Conservation (phyloP, 2,888 invertebrate species). For the Latrodectus hesperus region DNA sequence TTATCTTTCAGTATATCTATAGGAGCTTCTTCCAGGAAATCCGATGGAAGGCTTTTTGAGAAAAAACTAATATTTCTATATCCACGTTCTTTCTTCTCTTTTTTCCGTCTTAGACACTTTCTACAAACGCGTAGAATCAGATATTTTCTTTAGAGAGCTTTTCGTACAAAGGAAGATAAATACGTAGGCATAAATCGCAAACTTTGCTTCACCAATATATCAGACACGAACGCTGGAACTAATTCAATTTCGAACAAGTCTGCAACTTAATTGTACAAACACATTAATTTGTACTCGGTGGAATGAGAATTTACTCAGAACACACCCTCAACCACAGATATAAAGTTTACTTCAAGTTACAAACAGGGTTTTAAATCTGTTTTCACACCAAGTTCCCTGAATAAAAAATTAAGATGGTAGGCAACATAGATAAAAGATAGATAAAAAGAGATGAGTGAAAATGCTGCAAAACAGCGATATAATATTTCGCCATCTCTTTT, state of each 20-base stretch:
- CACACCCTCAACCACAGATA: no score
- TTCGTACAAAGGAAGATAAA: conserved; percentile 54
- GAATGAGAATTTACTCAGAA: no score
- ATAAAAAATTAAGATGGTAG: neutral
- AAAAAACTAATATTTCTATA: conserved; percentile 51
- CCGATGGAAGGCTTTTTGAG: conserved; percentile 47
- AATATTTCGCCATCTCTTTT: neutral
- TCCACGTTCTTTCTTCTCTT: conserved; percentile 51
- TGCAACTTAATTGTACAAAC: no score
- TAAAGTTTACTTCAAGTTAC: no score
- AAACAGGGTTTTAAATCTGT: no score
- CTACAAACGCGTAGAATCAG: conserved; percentile 64
- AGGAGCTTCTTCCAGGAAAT: conserved; percentile 60
- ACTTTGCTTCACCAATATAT: neutral
- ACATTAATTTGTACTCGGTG: no score
- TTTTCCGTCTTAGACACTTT: conserved; percentile 62
- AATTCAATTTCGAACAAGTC: no score
- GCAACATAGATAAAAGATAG: neutral
- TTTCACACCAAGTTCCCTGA: no score
- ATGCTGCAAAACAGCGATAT: neutral
- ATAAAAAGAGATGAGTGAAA: neutral
- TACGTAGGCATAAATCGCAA: conserved; percentile 10
- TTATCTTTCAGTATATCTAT: conserved; percentile 51
- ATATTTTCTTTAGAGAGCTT: conserved; percentile 68
- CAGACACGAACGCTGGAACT: no score